Percentiles rank a stretch among this genome's conserved stretches.
phyloP scores from a whole-genome alignment of 2,888 invertebrate genomes.

The Hanleya hanleyi region DNA sequence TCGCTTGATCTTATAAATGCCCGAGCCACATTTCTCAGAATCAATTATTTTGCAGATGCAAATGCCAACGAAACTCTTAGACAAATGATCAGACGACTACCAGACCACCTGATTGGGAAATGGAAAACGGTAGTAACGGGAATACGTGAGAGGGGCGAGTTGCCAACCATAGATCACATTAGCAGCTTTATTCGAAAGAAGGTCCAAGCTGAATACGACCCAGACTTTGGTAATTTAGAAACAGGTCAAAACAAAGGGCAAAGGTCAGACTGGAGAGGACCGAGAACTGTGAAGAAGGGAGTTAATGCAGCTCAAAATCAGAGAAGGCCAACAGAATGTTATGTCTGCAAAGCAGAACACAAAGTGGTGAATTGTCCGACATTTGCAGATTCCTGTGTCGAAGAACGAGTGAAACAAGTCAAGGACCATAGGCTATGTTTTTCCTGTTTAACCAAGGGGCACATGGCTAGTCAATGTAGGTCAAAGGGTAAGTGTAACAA shows the following conservation, averaged over 20 bases:
- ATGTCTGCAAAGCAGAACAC: not conserved
- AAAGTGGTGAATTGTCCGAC: not conserved
- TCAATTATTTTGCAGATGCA: not conserved
- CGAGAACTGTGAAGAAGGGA: not conserved
- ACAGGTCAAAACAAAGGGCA: not conserved
- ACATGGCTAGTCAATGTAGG: constrained; percentile 1
- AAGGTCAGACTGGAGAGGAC: not conserved
- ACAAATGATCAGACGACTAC: constrained; percentile 13
- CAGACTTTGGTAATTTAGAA: constrained; percentile 18
- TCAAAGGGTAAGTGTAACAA: constrained; percentile 1
- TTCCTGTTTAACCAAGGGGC: constrained; percentile 6
- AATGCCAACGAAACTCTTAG: constrained; percentile 7
- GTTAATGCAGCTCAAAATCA: not conserved
- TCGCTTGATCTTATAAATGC: constrained; percentile 13
- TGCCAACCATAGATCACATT: constrained; percentile 9
- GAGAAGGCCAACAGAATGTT: not conserved
- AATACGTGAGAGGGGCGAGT: constrained; percentile 15
- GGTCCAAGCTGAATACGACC: constrained; percentile 17
- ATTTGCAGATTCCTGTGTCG: not conserved
- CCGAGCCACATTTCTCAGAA: constrained; percentile 8
- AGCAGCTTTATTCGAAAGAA: constrained; percentile 12
- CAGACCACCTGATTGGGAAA: constrained; percentile 15
- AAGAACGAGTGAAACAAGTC: not conserved
- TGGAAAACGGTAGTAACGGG: constrained; percentile 14
- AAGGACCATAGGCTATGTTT: constrained; percentile 14